Evolutionary conservation across 2,888 invertebrate species (phyloP), one percentile per base, ranked within the genome.

Genomic region (Melinopterus prodromus): DNA sequence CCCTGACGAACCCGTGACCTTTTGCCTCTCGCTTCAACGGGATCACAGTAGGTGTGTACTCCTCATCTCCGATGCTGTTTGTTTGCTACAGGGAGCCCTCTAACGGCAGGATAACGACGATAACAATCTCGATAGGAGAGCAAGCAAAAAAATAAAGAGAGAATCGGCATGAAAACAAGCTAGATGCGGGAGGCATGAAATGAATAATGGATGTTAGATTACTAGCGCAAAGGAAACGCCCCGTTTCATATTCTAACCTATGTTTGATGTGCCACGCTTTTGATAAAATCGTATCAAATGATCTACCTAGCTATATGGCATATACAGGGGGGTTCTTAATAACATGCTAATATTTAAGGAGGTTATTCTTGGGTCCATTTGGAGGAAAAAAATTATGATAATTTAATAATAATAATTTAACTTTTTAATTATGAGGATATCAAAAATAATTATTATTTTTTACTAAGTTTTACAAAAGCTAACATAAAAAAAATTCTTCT

Each of bases 81-180:
- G 53, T 4, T 53, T 53, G 53, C 53, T 12, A 53, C 12, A 3
- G 53, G 53, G 53, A 53, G 12, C 53, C 12, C 53, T 12, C 53
- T 53, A 53, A 53, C 53, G 53, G 53, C 53, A 53, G 53, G 53
- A 53, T 53, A 53, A 53, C 53, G 53, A 53, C 53, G 53, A 53
- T 53, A 53, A 53, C 53, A 53, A 53, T 53, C 53, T 53, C 12
- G 53, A 9, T 26, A 26, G 26, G 26, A 26, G 26, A 26, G 26
- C 26, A 26, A 26, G 53, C 53, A 12, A 53, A 53, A n/a, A 53
- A 53, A 53, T 9, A 53, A 53, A 53, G 53, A 53, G 53, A 53
- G 5, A 53, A 53, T 53, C 5, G 53, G 7, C 2, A 9, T 53
- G 53, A 53, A 53, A 53, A 53, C 53, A 53, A 53, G 12, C 53